These are phyloP conservation scores for Probosciger aterrimus DNA, from an alignment of 2,113 vertebrate species.

Conservation along the genomic window DNA sequence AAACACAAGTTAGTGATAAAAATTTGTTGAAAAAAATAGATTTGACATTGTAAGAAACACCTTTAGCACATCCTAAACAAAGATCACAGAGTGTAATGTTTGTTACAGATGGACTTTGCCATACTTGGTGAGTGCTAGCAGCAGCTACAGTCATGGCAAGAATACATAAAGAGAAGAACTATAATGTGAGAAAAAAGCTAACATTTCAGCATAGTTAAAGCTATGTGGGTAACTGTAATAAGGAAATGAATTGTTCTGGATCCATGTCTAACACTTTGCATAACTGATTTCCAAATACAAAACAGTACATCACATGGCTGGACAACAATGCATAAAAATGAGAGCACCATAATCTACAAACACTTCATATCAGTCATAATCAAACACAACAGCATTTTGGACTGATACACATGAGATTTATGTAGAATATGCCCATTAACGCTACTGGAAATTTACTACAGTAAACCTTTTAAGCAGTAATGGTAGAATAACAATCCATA, in stretches of 20 bases:
- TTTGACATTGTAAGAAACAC: neutral
- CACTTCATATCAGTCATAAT: neutral
- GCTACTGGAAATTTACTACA: neutral
- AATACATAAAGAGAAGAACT: neutral
- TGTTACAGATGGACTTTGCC: neutral
- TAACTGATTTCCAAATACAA: neutral
- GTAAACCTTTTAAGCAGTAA: neutral
- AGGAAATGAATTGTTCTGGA: neutral
- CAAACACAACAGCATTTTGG: neutral
- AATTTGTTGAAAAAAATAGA: neutral
- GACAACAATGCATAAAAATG: neutral
- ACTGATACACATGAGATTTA: neutral
- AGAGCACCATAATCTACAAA: neutral
- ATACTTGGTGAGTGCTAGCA: neutral
- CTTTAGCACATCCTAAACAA: neutral
- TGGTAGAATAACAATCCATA: neutral
- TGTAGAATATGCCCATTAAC: neutral
- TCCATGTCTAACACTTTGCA: neutral
- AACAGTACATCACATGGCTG: neutral
- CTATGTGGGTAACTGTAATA: neutral
- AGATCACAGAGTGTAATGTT: neutral
- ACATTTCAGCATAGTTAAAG: neutral
- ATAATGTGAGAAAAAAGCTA: neutral
- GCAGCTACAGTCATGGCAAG: neutral
- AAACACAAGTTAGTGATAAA: neutral